phyloP scores from a whole-genome alignment of 2,113 vertebrate genomes.

The Phalacrocorax pelagicus region DNA sequence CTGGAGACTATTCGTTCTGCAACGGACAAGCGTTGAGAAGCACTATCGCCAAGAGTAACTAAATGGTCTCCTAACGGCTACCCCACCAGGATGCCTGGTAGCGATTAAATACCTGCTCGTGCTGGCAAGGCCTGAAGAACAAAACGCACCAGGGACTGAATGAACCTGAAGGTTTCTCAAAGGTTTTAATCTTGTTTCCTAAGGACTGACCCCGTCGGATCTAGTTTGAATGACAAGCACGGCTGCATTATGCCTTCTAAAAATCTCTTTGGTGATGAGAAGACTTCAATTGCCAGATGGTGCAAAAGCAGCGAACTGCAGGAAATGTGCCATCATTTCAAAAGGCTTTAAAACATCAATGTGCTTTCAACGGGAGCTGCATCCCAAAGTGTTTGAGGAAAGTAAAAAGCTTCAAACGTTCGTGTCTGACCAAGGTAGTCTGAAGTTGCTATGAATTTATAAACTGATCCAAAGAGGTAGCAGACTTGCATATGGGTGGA shows the following conservation, averaged over 20 bases:
- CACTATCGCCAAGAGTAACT: not conserved
- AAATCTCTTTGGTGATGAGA: constrained; percentile 29
- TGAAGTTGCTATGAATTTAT: not conserved
- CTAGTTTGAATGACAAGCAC: not conserved
- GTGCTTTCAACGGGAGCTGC: constrained; percentile 15
- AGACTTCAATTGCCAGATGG: constrained; percentile 40
- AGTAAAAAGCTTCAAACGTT: constrained; percentile 21
- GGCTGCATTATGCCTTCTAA: constrained; percentile 14
- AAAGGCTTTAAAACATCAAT: constrained; percentile 35
- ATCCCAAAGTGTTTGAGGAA: not conserved
- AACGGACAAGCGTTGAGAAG: not conserved
- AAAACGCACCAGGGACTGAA: not conserved
- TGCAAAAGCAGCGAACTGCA: not conserved
- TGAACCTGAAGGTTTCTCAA: not conserved
- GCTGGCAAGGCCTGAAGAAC: not conserved
- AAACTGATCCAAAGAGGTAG: not conserved
- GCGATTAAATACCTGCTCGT: not conserved
- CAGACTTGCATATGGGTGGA: not conserved
- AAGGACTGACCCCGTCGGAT: constrained; percentile 8
- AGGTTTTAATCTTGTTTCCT: constrained; percentile 39
- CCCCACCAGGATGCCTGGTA: not conserved
- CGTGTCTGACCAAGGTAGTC: not conserved
- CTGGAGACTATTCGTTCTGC: not conserved
- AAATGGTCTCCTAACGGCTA: not conserved
- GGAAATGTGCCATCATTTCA: constrained; percentile 15